Conservation (phyloP, 2,797 vertebrate species). For the Gorsachius magnificus region DNA sequence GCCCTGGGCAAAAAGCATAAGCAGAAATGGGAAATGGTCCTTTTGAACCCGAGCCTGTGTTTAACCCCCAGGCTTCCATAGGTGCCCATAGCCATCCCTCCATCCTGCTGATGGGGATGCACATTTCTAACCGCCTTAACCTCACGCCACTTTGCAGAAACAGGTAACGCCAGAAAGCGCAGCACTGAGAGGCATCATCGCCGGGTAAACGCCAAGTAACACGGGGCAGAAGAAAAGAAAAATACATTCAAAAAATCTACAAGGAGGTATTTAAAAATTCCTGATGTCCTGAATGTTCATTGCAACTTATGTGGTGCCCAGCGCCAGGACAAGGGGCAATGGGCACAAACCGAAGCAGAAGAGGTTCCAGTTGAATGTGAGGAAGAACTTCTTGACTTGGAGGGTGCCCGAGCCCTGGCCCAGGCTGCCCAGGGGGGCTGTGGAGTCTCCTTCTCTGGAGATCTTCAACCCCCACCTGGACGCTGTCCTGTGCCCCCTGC, state of each 20-base stretch:
- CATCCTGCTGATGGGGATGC: background rate
- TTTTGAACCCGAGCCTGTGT: background rate
- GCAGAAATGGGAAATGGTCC: background rate
- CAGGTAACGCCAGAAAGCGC: background rate
- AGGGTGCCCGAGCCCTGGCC: no score
- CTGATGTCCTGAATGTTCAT: background rate
- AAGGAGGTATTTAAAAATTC: background rate
- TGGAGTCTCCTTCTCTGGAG: no score
- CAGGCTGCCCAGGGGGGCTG: no score
- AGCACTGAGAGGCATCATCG: background rate
- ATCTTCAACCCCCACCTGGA: no score
- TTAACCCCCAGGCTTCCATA: background rate
- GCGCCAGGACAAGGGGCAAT: no score
- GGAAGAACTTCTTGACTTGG: no score
- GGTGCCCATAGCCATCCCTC: background rate
- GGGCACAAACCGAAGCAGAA: no score
- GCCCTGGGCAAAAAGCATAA: background rate
- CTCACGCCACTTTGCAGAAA: background rate
- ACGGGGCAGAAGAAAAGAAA: background rate
- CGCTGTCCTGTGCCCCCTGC: no score
- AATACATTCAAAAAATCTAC: background rate
- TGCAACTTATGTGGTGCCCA: background rate
- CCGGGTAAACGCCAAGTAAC: background rate
- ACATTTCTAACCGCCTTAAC: background rate
- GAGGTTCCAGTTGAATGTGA: no score